phyloP scores from a whole-genome alignment of 2,888 invertebrate genomes.

The Xylophagus ater region DNA sequence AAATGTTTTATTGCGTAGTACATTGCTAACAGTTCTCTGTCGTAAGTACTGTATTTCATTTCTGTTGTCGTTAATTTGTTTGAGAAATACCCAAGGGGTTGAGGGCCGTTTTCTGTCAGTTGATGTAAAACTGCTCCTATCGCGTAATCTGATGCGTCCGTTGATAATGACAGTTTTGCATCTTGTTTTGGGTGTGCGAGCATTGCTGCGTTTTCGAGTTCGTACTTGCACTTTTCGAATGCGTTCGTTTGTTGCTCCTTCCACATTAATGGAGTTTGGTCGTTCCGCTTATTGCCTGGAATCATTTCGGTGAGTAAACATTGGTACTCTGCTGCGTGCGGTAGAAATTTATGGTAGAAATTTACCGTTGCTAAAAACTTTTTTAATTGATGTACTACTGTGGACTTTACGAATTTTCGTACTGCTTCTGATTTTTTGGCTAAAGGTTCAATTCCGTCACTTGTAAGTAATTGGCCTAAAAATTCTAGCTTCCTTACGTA shows the following conservation, averaged over 20 bases:
- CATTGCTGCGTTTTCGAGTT: neutral
- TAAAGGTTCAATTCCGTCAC: neutral
- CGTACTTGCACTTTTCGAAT: neutral
- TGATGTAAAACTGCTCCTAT: neutral
- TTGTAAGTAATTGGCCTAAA: neutral
- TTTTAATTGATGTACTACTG: neutral
- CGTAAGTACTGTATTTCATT: neutral
- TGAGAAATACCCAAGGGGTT: neutral
- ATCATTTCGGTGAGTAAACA: too few relatives aligned
- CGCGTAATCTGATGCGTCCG: neutral
- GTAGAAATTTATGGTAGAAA: too few relatives aligned
- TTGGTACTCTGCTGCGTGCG: too few relatives aligned
- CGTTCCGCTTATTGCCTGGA: neutral
- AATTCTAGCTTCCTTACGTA: too few relatives aligned
- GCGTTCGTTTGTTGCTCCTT: neutral
- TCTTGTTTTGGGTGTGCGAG: neutral
- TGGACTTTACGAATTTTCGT: neutral
- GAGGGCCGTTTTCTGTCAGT: neutral
- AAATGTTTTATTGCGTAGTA: neutral
- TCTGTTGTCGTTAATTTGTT: neutral
- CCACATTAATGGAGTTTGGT: neutral
- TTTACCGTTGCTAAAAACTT: neutral
- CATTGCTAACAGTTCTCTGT: slow-evolving; percentile 1
- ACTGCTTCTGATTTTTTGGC: neutral
- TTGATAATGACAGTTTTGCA: neutral